A percentile compares a stretch with the other conserved stretches of the same genome.
These are phyloP conservation scores for Tangachromis dhanisi DNA, from an alignment of 2,113 vertebrate species.

Conservation along the genomic window DNA sequence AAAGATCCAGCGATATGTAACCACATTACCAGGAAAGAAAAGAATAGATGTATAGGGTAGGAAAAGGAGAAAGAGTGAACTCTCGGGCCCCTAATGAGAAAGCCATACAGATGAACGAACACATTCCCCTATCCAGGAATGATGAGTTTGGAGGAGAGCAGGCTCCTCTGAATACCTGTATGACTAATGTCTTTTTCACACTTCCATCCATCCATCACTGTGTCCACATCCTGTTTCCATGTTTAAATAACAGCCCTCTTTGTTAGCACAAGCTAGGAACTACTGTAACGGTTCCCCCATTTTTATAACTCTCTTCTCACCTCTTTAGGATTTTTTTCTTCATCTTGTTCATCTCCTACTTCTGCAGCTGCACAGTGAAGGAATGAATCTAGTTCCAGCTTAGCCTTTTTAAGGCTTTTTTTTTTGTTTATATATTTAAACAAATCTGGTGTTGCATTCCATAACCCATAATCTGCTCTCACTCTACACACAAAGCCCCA, in stretches of 20 bases:
- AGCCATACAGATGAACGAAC: conserved; percentile 45
- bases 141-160: neutral
- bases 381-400: neutral
- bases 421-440: neutral
- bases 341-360: neutral
- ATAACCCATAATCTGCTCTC: neutral
- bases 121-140: neutral
- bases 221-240: conserved; percentile 28
- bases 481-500: neutral
- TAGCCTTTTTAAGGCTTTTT: neutral
- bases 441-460: neutral
- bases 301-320: neutral
- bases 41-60: neutral
- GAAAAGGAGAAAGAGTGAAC: neutral
- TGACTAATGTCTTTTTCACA: conserved; percentile 74
- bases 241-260: conserved; percentile 11
- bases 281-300: neutral
- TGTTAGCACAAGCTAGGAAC: conserved; percentile 5
- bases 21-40: neutral
- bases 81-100: conserved; percentile 57
- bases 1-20: neutral
- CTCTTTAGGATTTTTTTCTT: neutral
- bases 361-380: neutral
- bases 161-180: conserved; percentile 39
- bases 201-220: conserved; percentile 52